These are phyloP conservation scores for Parotia lawesii DNA, from an alignment of 2,113 vertebrate genomes.

Conservation along the genomic window DNA sequence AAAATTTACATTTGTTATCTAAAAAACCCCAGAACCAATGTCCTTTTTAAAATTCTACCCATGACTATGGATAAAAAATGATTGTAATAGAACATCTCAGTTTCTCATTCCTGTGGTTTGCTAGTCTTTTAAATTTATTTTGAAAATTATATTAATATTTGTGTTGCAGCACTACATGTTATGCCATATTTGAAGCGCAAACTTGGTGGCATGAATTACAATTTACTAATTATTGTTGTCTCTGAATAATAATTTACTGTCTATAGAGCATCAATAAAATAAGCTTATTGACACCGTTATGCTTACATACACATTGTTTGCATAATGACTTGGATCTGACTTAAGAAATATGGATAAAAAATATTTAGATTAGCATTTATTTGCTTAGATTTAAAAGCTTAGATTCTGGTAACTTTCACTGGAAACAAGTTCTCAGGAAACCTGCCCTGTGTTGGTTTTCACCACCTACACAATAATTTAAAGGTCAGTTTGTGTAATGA, in stretches of 20 bases:
- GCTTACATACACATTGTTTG: background rate
- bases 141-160: background rate
- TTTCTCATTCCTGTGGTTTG: background rate
- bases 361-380: background rate
- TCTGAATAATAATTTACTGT: background rate
- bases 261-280: background rate
- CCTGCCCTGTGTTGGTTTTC: background rate
- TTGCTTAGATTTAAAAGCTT: background rate
- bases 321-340: background rate
- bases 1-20: background rate
- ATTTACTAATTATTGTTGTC: background rate
- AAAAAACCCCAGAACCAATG: background rate
- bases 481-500: background rate
- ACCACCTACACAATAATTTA: background rate
- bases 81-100: background rate
- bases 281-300: background rate
- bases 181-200: background rate
- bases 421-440: background rate
- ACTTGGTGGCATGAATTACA: background rate
- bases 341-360: background rate
- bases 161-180: background rate
- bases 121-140: background rate
- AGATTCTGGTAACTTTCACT: background rate
- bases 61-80: fast-evolving
- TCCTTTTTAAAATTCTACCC: background rate